phyloP scores from a whole-genome alignment of 2,888 invertebrate species.

The Leptopilina myrica region DNA sequence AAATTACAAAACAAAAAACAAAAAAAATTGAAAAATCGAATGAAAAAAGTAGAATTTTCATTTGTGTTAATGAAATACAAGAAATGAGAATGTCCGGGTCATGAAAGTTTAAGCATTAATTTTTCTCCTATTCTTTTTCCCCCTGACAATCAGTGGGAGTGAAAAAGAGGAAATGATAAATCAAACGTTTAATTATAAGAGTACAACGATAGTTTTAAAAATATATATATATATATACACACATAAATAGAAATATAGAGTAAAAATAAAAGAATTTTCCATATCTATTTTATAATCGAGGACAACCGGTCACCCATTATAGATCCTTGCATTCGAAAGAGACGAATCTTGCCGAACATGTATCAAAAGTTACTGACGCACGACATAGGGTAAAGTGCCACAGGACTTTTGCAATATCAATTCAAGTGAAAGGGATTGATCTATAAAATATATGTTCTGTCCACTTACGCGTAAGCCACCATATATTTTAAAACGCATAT shows the following conservation, averaged over 20 bases:
- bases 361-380: slow-evolving; percentile 18
- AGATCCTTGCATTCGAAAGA: slow-evolving; percentile 15
- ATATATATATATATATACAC: no score
- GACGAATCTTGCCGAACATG: slow-evolving; percentile 10
- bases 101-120: neutral
- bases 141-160: no score
- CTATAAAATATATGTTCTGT: slow-evolving; percentile 27
- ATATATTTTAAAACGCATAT: neutral
- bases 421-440: slow-evolving; percentile 53
- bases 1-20: no score
- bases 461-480: neutral
- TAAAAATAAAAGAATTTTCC: neutral
- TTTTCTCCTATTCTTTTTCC: neutral
- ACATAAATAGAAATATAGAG: no score
- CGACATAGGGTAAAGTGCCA: slow-evolving; percentile 24
- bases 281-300: slow-evolving; percentile 17
- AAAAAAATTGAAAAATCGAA: no score
- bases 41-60: neutral
- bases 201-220: neutral
- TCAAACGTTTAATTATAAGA: no score
- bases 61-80: neutral
- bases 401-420: slow-evolving; percentile 48
- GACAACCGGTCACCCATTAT: slow-evolving; percentile 16
- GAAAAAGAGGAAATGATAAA: no score
- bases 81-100: neutral